Percentiles rank a stretch among this genome's conserved stretches.
Conservation (phyloP, 2,113 vertebrate genomes). For the Psittacula cyanocephala region DNA sequence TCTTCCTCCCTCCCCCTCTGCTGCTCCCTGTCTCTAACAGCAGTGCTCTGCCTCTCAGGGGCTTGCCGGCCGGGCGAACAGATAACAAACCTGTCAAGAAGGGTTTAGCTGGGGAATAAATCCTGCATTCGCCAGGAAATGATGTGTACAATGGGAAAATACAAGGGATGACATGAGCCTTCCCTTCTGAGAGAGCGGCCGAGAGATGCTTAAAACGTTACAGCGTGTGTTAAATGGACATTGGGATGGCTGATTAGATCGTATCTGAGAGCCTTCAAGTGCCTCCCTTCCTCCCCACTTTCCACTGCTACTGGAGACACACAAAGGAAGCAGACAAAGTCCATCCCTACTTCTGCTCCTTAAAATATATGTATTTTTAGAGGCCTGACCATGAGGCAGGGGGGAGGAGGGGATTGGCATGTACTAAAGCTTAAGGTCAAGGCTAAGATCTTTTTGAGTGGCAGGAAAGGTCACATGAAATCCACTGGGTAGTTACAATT, state of each 20-base stretch:
- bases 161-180: constrained; percentile 77
- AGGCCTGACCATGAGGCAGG: constrained; percentile 66
- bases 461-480: constrained; percentile 80
- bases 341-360: constrained; percentile 15
- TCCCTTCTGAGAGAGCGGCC: constrained; percentile 76
- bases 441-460: constrained; percentile 72
- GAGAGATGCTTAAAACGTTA: constrained; percentile 77
- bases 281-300: constrained; percentile 70
- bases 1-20: constrained; percentile 47
- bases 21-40: constrained; percentile 73
- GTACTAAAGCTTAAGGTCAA: constrained; percentile 82
- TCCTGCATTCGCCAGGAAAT: constrained; percentile 80
- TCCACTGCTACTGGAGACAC: constrained; percentile 45
- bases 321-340: constrained; percentile 76
- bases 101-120: constrained; percentile 84
- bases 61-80: constrained; percentile 82
- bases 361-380: constrained; percentile 53
- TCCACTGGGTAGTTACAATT: constrained; percentile 72
- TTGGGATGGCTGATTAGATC: constrained; percentile 83
- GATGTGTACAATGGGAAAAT: constrained; percentile 81
- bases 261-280: constrained; percentile 75
- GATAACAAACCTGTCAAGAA: constrained; percentile 92
- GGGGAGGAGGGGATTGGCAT: constrained; percentile 64
- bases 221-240: constrained; percentile 72
- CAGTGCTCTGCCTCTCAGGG: constrained; percentile 81